Conservation (phyloP, 2,113 vertebrate species). For the Sinosuthora webbiana region DNA sequence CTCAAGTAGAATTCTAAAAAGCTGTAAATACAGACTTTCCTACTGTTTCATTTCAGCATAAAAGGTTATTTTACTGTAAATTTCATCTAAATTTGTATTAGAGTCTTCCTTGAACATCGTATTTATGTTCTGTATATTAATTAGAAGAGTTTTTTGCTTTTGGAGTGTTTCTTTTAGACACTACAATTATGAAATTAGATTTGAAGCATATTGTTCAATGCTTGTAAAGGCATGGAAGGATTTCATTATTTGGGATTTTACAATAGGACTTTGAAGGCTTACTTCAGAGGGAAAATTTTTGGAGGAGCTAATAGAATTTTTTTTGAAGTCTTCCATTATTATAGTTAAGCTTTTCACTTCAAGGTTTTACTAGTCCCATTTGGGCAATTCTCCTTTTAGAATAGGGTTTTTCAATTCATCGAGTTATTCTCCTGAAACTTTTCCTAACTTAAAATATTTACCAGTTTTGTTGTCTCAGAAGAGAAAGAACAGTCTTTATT, state of each 20-base stretch:
- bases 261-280: slow-evolving; percentile 14
- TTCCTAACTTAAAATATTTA: neutral
- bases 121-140: neutral
- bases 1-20: neutral
- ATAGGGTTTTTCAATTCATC: neutral
- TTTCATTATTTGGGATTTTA: slow-evolving; percentile 24
- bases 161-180: neutral
- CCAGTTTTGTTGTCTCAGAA: neutral
- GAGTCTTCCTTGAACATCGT: neutral
- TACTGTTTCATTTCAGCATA: neutral
- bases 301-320: neutral
- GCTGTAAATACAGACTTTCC: neutral
- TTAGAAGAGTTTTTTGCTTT: neutral
- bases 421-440: neutral
- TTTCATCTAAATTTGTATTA: neutral
- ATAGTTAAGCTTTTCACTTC: neutral
- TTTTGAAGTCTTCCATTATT: neutral
- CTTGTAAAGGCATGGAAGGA: neutral
- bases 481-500: neutral
- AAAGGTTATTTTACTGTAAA: neutral
- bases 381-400: neutral
- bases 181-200: slow-evolving; percentile 5
- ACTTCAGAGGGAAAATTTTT: slow-evolving; percentile 8
- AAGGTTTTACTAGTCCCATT: neutral
- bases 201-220: neutral